phyloP scores from a whole-genome alignment of 2,888 invertebrate genomes.

The Watsonalla binaria region DNA sequence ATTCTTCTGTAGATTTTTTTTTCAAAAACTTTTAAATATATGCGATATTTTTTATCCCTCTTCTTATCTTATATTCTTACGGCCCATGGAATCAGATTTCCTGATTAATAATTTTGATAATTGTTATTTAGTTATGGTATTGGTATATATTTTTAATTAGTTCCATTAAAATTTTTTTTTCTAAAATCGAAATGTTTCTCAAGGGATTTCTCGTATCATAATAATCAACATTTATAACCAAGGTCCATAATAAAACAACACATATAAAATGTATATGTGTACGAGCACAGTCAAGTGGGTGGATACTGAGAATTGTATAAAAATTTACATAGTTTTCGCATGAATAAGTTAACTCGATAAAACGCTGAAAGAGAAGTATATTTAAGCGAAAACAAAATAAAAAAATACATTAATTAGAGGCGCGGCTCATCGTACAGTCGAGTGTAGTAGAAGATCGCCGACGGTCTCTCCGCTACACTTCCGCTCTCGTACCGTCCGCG shows the following conservation, averaged over 20 bases:
- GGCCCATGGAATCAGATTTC: no score
- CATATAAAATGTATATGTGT: slow-evolving; percentile 25
- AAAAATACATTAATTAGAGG: slow-evolving; percentile 23
- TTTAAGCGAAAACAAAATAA: slow-evolving; percentile 17
- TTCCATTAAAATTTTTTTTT: no score
- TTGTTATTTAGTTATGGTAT: no score
- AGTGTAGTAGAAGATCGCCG: slow-evolving; percentile 4
- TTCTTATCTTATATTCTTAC: no score
- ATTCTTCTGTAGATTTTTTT: no score
- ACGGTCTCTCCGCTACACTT: slow-evolving; percentile 39
- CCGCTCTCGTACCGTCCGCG: slow-evolving; percentile 48
- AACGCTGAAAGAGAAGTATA: slow-evolving; percentile 16
- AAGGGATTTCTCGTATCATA: slow-evolving; percentile 14
- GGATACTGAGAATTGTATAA: slow-evolving; percentile 12
- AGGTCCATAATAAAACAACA: slow-evolving; percentile 13
- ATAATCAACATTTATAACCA: slow-evolving; percentile 14
- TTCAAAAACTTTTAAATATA: no score
- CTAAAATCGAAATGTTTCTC: neutral
- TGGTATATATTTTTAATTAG: no score
- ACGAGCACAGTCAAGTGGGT: neutral
- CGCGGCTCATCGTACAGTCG: slow-evolving; percentile 21
- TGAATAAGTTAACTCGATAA: slow-evolving; percentile 17
- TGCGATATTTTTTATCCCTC: no score
- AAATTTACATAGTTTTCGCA: slow-evolving; percentile 24
- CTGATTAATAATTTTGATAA: no score